Conservation (phyloP, 2,113 vertebrate genomes). For the Todiramphus chloris region DNA sequence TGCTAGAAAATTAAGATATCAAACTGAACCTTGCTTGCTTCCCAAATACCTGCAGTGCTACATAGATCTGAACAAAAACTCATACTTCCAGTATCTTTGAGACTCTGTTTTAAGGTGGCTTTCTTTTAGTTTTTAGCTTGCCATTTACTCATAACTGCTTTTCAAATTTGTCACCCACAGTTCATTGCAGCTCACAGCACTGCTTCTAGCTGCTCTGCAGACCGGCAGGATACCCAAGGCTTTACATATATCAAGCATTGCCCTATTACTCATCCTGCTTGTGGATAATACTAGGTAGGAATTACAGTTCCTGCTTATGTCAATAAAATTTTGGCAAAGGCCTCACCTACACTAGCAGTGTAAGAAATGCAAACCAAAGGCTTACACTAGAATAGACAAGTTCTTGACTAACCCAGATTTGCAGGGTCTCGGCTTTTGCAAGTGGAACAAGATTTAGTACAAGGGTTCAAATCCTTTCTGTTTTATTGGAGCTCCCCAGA, state of each 20-base stretch:
- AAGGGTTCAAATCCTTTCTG: neutral
- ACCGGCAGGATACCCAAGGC: neutral
- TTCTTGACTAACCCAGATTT: neutral
- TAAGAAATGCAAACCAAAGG: neutral
- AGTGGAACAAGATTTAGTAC: neutral
- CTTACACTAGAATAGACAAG: neutral
- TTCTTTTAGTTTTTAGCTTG: neutral
- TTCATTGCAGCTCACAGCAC: neutral
- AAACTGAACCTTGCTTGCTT: neutral
- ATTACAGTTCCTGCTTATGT: neutral
- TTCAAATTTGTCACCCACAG: neutral
- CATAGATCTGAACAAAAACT: neutral
- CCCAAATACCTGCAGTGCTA: neutral
- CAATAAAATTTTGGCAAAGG: neutral
- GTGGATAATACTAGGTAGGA: neutral
- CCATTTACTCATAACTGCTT: neutral
- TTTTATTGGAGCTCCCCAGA: neutral
- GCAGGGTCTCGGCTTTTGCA: neutral
- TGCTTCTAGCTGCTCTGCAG: neutral
- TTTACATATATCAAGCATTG: neutral
- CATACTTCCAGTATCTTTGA: neutral
- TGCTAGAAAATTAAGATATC: neutral
- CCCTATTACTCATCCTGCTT: neutral
- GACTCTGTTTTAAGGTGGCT: neutral
- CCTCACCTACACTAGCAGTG: accelerated